Conservation (phyloP, 2,797 vertebrate species). For the Ispidina lecontei region DNA sequence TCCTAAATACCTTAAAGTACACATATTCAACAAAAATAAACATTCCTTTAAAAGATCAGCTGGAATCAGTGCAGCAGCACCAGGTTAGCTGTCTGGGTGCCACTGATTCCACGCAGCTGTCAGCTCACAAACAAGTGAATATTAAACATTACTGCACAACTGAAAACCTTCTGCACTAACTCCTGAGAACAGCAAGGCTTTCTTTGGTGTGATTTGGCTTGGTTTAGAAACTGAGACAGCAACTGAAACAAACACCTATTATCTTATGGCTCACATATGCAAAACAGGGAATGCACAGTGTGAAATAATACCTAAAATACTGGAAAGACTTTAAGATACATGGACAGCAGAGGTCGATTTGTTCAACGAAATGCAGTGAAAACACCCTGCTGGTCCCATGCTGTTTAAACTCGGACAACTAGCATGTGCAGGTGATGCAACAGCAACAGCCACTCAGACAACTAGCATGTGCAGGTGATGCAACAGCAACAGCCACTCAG, state of each 20-base stretch:
- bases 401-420: not conserved
- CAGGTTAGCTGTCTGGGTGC: not conserved
- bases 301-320: not conserved
- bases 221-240: not conserved
- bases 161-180: not conserved
- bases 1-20: not conserved
- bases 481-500: too few species aligned
- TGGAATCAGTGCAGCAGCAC: not conserved
- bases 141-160: not conserved
- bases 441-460: too few species aligned
- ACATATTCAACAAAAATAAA: fast-evolving
- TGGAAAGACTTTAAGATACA: not conserved
- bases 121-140: not conserved
- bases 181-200: not conserved
- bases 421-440: too few species aligned
- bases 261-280: not conserved
- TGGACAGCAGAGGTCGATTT: not conserved
- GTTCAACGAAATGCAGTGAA: not conserved
- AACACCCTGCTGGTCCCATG: not conserved
- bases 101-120: not conserved
- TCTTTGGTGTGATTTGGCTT: not conserved
- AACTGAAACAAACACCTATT: not conserved
- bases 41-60: not conserved
- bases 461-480: too few species aligned
- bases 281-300: not conserved